Base-by-base conservation (phyloP, 2,113 vertebrate genomes). In the Pedetes capensis region DNA sequence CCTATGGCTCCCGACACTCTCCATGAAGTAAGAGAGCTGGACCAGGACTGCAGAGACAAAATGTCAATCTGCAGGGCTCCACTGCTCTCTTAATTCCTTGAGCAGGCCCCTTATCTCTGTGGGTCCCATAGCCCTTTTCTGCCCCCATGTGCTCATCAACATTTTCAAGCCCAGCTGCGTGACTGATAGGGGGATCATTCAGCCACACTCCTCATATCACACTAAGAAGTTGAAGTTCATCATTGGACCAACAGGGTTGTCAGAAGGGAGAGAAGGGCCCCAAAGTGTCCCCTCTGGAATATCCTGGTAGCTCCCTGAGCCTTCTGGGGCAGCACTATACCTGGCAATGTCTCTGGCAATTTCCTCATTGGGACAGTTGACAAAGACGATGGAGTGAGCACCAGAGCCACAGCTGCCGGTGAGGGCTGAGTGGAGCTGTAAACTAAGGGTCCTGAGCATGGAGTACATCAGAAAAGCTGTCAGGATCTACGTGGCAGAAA, bases 361-460 rank as follows among this genome's bases (percentile, higher is more conserved):
- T 88, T 99, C 98, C 93, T 99, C 98, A 1, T 98, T 99, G 96
- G 99, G 99, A 76, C 99, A 99, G 98, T 97, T 99, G 98, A 99
- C 85, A 32, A 99, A 97, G 86, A 99, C 96, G 3, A 99, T 42
- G 18, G 99, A 99, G 74, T 99, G 98, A 3, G 98, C 98, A 42
- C 99, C 98, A 0, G 99, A 97, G 23, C 99, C 2, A 5, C 98
- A 99, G 97, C 96, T 98, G 89, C 99, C 98, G 0, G 98, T 99
- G 78, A 99, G 0, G 2, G 97, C 89, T 0, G 99, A 97, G 81
- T 98, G 98, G 55, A 99, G 95, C 42, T 97, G 98, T 9, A 98
- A 83, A 11, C 97, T 97, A 0, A 99, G 66, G 29, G 97, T 98
- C 97, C 89, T 97, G 96, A 99, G 92, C 75, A 97, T 47, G 0